Percentiles rank a stretch among this genome's conserved stretches.
phyloP scores from a whole-genome alignment of 1,140 invertebrate genomes.

The Meloidogyne floridensis region DNA sequence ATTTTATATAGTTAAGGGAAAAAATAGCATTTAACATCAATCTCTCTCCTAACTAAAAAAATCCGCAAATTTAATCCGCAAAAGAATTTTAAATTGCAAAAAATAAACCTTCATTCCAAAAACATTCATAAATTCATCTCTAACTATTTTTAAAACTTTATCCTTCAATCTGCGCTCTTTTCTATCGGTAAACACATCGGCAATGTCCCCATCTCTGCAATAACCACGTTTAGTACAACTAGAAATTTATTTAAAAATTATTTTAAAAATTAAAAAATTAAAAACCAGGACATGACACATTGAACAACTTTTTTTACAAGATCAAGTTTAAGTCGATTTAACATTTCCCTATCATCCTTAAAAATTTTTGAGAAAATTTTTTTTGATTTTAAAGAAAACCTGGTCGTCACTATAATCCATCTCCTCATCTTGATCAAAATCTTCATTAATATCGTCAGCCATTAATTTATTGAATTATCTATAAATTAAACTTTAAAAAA shows the following conservation, averaged over 20 bases:
- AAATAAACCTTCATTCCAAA: not conserved
- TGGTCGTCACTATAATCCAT: not conserved
- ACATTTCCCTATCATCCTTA: not conserved
- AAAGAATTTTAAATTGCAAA: too few species aligned
- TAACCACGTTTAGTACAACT: conserved; percentile 9
- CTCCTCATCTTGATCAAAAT: conserved; percentile 10
- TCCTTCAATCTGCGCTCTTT: conserved; percentile 13
- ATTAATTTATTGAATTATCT: not conserved
- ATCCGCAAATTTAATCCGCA: too few species aligned
- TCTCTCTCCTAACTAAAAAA: too few species aligned
- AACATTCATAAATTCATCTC: conserved; percentile 11
- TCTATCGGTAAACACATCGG: conserved; percentile 8
- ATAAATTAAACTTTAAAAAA: too few species aligned
- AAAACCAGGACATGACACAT: not conserved
- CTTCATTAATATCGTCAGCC: not conserved
- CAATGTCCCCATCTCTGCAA: conserved; percentile 18
- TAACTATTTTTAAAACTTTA: conserved; percentile 2
- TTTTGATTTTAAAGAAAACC: not conserved
- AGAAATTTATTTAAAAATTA: not conserved
- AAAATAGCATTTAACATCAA: too few species aligned
- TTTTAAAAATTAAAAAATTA: conserved; percentile 14
- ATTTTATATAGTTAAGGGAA: too few species aligned
- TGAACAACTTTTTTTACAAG: conserved; percentile 8
- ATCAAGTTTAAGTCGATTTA: not conserved
- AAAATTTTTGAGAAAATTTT: not conserved